phyloP scores from a whole-genome alignment of 2,113 vertebrate genomes.

The Microtus ochrogaster region DNA sequence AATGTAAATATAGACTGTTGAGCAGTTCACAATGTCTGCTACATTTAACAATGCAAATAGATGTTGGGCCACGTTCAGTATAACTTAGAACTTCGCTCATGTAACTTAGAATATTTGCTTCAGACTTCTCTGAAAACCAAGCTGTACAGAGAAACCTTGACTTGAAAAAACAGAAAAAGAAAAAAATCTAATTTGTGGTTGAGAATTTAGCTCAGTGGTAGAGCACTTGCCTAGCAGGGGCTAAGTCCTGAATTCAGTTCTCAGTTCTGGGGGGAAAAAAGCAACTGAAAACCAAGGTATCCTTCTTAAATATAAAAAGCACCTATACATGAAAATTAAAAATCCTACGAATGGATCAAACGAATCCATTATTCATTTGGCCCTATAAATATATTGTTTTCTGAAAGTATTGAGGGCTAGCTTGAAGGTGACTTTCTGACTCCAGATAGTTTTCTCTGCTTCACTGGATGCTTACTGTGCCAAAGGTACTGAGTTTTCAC shows the following conservation, averaged over 20 bases:
- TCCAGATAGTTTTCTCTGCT: background rate
- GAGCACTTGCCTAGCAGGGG: background rate
- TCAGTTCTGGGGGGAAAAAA: background rate
- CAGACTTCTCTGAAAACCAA: background rate
- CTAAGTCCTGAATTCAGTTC: background rate
- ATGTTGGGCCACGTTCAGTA: background rate
- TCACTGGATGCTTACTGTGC: background rate
- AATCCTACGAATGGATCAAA: background rate
- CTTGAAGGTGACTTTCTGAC: conserved; percentile 7
- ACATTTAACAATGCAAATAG: conserved; percentile 14
- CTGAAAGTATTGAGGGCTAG: background rate
- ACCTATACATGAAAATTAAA: background rate
- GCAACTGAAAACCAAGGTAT: background rate
- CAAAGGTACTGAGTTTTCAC: background rate
- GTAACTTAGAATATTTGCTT: conserved; percentile 36
- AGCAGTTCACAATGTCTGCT: background rate
- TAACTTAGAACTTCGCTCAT: background rate
- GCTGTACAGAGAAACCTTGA: background rate
- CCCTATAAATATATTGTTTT: background rate
- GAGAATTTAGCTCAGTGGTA: background rate
- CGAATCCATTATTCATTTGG: background rate
- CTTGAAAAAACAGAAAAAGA: background rate
- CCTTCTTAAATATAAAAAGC: conserved; percentile 1
- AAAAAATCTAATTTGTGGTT: background rate
- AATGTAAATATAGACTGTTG: conserved; percentile 23